These are phyloP conservation scores for Mycetomoellerius zeteki DNA, from an alignment of 1,140 invertebrate genomes.

Conservation along the genomic window DNA sequence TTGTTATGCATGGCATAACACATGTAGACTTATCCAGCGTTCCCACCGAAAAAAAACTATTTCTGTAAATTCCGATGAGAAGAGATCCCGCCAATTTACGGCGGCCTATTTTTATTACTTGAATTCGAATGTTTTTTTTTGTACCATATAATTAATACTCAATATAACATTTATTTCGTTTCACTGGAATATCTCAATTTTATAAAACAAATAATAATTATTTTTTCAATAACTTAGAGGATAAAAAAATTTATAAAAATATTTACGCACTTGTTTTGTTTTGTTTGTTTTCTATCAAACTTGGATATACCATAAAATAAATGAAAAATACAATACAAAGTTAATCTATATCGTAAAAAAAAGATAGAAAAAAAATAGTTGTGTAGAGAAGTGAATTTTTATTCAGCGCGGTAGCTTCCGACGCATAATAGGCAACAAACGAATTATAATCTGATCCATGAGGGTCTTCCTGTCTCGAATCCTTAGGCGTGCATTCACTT, in stretches of 20 bases:
- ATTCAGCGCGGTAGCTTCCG: background rate
- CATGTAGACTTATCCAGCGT: background rate
- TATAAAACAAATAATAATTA: constrained; percentile 18
- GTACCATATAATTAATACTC: background rate
- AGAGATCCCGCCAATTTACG: background rate
- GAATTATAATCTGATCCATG: constrained; percentile 1
- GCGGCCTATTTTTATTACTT: background rate
- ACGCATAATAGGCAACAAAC: background rate
- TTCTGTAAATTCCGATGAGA: constrained; percentile 28
- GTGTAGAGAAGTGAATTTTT: background rate
- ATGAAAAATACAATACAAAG: background rate
- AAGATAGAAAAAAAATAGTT: background rate
- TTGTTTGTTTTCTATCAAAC: background rate
- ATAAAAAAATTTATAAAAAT: background rate
- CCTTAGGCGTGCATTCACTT: constrained; percentile 31
- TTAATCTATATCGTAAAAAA: background rate
- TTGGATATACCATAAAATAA: background rate
- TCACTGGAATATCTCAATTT: background rate
- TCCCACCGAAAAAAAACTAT: background rate
- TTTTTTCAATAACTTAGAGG: background rate
- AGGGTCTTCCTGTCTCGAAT: constrained; percentile 39
- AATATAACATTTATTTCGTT: too few relatives aligned
- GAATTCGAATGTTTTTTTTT: background rate
- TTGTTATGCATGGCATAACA: constrained; percentile 9
- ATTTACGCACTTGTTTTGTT: background rate